Evolutionary conservation across 2,797 vertebrate genomes (phyloP), one percentile per base, ranked within the genome.

Genomic region (Gymnopithys bicolor): DNA sequence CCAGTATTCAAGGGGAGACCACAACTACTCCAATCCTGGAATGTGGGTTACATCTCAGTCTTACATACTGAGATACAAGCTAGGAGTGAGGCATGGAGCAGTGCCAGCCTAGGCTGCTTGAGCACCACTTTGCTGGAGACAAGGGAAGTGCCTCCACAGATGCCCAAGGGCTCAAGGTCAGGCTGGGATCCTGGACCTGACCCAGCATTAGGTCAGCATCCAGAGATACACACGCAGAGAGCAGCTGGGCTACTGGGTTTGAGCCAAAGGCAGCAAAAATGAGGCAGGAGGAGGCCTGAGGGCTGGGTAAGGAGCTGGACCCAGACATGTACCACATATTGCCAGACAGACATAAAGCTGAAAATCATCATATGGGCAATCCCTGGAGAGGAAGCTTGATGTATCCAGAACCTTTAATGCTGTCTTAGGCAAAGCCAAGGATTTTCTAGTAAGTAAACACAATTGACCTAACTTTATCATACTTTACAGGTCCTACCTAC

Each of bases 251-350:
- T 83, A 39, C 45, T 43, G n/a, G 13, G 17, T 4, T 0, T 85
- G 46, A 71, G 63, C 1, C 2, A 88, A 67, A 35, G n/a, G 23
- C 52, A 73, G 35, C 8, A 80, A 84, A 89, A 80, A 25, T 6
- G 25, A 71, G 19, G 13, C 21, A 30, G 48, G 8, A 83, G 19
- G 4, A 85, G 3, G n/a, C 43, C 24, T 79, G 60, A 19, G 33
- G 6, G 13, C 4, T 5, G 21, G 52, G 25, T 43, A 63, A 73
- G 55, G 43, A 89, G 28, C 53, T 60, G 56, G 21, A 86, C 7
- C 3, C 35, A 60, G 73, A 10, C 32, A 60, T 0, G 0, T 13
- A 62, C 28, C 3, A 3, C 82, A 53, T 1, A 2, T 1, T 69
- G 52, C 23, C 45, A 87, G 49, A 55, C 21, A 83, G 69, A 77